Conservation (phyloP, 2,888 invertebrate genomes). For the Andrena bicolor region DNA sequence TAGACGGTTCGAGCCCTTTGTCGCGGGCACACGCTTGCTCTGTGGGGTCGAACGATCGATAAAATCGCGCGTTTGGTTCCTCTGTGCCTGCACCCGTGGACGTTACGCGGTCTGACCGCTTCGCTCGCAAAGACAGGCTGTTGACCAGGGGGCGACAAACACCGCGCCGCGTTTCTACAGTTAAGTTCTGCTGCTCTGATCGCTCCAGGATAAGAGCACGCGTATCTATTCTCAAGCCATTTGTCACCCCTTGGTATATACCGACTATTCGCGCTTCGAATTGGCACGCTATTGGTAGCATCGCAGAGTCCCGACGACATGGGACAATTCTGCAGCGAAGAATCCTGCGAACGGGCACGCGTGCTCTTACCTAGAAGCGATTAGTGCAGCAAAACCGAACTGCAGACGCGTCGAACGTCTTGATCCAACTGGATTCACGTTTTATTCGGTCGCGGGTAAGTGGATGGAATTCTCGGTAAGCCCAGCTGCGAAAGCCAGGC, state of each 20-base stretch:
- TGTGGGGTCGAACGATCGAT: constrained; percentile 47
- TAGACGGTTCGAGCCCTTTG: constrained; percentile 29
- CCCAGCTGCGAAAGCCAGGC: constrained; percentile 9
- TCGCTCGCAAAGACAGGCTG: background rate
- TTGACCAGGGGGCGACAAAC: constrained; percentile 16
- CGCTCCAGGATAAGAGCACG: too few relatives aligned
- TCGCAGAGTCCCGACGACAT: too few relatives aligned
- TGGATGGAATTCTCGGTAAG: constrained; percentile 29
- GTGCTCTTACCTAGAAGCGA: too few relatives aligned
- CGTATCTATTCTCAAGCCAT: too few relatives aligned
- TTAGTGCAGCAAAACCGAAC: too few relatives aligned
- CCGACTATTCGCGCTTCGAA: too few relatives aligned
- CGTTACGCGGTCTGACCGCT: background rate
- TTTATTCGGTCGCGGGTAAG: constrained; percentile 3
- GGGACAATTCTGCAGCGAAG: too few relatives aligned
- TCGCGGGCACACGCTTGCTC: constrained; percentile 29
- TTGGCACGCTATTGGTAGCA: too few relatives aligned
- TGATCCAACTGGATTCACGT: too few relatives aligned
- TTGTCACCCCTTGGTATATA: too few relatives aligned
- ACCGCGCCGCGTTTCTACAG: background rate
- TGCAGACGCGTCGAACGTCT: background rate
- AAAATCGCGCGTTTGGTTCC: constrained; percentile 45
- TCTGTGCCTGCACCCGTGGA: constrained; percentile 30
- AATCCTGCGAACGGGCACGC: too few relatives aligned
- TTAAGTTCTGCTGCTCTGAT: too few relatives aligned